A percentile compares a stretch with the other conserved stretches of the same genome.
These are phyloP conservation scores for Oryzias celebensis DNA, from an alignment of 2,113 vertebrate species.

Conservation along the genomic window DNA sequence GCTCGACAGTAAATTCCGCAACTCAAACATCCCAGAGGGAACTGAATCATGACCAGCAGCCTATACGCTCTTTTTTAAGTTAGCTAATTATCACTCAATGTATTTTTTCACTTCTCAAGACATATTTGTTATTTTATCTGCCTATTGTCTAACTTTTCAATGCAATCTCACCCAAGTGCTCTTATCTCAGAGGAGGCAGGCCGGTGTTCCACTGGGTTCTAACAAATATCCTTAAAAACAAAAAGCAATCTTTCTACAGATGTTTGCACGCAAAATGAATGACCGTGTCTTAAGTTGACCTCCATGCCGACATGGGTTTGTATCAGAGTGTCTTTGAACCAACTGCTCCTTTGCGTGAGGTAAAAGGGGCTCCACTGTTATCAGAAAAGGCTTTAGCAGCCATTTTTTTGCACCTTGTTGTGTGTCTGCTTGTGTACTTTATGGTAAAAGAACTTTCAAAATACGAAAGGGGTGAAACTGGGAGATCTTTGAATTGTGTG, in stretches of 20 bases:
- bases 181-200: slow-evolving; percentile 42
- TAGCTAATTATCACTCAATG: neutral
- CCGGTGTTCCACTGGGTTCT: neutral
- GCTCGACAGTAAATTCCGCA: too few relatives aligned
- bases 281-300: too few relatives aligned
- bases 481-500: too few relatives aligned
- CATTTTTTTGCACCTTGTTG: slow-evolving; percentile 31
- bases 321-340: too few relatives aligned
- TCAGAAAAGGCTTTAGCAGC: slow-evolving; percentile 1
- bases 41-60: too few relatives aligned
- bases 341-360: too few relatives aligned
- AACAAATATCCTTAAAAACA: neutral
- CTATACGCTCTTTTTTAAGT: too few relatives aligned
- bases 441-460: neutral
- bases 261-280: slow-evolving; percentile 5
- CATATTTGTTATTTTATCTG: slow-evolving; percentile 19
- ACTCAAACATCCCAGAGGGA: too few relatives aligned
- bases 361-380: too few relatives aligned
- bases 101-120: neutral
- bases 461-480: too few relatives aligned
- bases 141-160: slow-evolving; percentile 3
- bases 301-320: too few relatives aligned
- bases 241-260: too few relatives aligned
- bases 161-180: slow-evolving; percentile 62
- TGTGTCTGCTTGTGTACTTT: slow-evolving; percentile 7